These are phyloP conservation scores for Allygus modestus DNA, from an alignment of 2,888 invertebrate genomes.

Conservation along the genomic window DNA sequence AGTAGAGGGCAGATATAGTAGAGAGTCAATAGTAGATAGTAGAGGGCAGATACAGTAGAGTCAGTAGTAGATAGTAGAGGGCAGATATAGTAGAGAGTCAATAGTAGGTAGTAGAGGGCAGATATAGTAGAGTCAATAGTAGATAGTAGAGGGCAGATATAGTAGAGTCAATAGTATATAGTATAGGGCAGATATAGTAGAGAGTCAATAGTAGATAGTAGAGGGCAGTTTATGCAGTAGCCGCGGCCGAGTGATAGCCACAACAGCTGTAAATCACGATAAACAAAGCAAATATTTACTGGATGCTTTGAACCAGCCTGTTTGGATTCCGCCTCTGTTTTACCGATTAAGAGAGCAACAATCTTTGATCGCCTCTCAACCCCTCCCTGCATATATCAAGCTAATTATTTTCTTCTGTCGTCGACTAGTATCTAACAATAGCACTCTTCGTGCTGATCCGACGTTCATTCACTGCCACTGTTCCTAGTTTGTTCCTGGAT, in stretches of 20 bases:
- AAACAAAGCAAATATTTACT: constrained; percentile 46
- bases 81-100: neutral
- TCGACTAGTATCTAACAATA: constrained; percentile 26
- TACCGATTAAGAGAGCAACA: constrained; percentile 43
- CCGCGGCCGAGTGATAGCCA: neutral
- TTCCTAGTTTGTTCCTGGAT: neutral
- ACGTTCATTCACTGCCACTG: constrained; percentile 11
- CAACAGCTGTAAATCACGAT: constrained; percentile 53
- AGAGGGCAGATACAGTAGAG: no score
- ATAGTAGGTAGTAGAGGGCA: neutral
- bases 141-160: neutral
- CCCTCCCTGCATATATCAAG: constrained; percentile 20
- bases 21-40: no score
- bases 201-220: neutral
- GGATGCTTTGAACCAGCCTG: constrained; percentile 33
- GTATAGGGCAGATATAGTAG: neutral
- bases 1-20: no score
- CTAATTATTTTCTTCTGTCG: constrained; percentile 26
- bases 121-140: neutral
- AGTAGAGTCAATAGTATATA: neutral
- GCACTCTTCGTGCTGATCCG: neutral
- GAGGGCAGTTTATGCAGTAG: constrained; percentile 22
- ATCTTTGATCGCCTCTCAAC: constrained; percentile 24
- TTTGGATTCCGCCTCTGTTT: constrained; percentile 28
- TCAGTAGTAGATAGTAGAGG: neutral